phyloP scores from a whole-genome alignment of 2,888 invertebrate species.

The Lepeophtheirus nordmannii region DNA sequence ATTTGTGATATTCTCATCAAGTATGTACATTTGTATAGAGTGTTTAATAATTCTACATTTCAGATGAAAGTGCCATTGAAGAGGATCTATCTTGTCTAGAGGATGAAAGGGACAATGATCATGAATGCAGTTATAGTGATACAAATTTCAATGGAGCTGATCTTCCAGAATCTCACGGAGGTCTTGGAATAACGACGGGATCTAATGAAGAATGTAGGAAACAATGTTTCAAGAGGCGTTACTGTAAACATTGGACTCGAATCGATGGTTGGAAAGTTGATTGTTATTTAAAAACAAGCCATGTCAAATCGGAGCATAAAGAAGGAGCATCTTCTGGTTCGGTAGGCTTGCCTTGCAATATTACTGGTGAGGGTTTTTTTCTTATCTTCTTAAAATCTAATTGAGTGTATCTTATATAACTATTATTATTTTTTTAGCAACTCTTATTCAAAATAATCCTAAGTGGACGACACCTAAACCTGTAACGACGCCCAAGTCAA shows the following conservation, averaged over 20 bases:
- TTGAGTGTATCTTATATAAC: neutral
- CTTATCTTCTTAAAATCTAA: slow-evolving; percentile 2
- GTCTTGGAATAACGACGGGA: neutral
- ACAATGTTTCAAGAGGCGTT: neutral
- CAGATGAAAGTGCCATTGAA: neutral
- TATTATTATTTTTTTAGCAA: neutral
- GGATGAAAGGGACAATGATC: slow-evolving; percentile 10
- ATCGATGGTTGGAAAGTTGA: slow-evolving; percentile 7
- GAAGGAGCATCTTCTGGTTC: neutral
- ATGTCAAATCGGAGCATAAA: neutral
- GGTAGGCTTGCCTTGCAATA: neutral
- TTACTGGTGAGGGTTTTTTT: neutral
- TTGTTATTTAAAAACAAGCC: slow-evolving; percentile 11
- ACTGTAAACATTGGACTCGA: slow-evolving; percentile 16
- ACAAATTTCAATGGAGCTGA: slow-evolving; percentile 15
- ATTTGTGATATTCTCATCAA: neutral
- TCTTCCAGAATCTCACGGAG: slow-evolving; percentile 4
- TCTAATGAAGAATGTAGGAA: slow-evolving; percentile 6
- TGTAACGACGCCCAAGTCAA: neutral
- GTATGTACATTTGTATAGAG: neutral
- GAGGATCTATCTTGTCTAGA: neutral
- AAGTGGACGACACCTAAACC: neutral
- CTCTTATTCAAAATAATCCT: neutral
- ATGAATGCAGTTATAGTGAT: slow-evolving; percentile 11
- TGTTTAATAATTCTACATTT: neutral